Conservation (phyloP, 2,113 vertebrate species). For the Cavia porcellus region DNA sequence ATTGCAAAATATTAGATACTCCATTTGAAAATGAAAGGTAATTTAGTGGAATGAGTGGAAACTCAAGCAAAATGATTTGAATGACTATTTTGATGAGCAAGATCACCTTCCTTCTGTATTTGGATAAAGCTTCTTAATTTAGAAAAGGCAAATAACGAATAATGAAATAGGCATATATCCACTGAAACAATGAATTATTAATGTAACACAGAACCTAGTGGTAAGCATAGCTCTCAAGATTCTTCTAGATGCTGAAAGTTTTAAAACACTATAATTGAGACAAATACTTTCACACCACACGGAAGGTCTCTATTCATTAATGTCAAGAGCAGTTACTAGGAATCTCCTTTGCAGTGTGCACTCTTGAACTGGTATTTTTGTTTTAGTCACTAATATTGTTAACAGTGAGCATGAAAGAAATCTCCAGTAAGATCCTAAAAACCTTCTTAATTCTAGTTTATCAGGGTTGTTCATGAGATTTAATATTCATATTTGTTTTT, state of each 20-base stretch:
- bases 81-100: constrained; percentile 43
- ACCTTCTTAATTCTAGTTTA: background rate
- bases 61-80: background rate
- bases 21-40: constrained; percentile 51
- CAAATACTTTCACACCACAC: constrained; percentile 70
- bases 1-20: background rate
- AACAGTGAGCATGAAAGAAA: constrained; percentile 29
- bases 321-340: constrained; percentile 41
- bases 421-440: constrained; percentile 17
- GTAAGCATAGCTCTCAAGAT: constrained; percentile 64
- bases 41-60: constrained; percentile 36
- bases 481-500: background rate
- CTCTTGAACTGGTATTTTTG: background rate
- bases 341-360: constrained; percentile 48
- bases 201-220: background rate
- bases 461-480: background rate
- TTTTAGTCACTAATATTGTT: background rate
- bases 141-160: constrained; percentile 55
- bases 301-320: constrained; percentile 68
- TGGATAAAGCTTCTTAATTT: constrained; percentile 37
- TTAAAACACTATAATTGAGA: constrained; percentile 61
- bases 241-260: constrained; percentile 64
- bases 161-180: constrained; percentile 50
- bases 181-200: constrained; percentile 64
- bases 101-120: constrained; percentile 21